Evolutionary conservation across 1,140 invertebrate species (phyloP), one percentile per base, ranked within the genome.

Genomic region (Galleria mellonella): DNA sequence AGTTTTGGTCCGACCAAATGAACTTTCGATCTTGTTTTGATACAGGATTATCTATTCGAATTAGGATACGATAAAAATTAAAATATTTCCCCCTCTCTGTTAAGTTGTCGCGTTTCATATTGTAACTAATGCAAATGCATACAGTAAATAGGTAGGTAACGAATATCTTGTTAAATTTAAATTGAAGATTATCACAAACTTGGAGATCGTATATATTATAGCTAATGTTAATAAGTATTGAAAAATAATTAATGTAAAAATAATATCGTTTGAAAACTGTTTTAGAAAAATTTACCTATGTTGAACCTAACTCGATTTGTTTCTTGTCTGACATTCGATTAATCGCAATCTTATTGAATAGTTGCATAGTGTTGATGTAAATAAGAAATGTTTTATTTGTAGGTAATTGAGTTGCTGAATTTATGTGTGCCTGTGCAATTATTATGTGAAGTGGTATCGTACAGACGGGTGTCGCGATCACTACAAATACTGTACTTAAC

Each of bases 251-350:
- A 73, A 74, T 76, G 66, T 81, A 78, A 71, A 76, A 58, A 68
- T 62, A 60, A 68, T 76, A 79, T 75, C 59, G 67, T 78, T 81
- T 74, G 58, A 77, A n/a, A 72, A 72, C 62, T 72, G 74, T 84
- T 83, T 84, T 84, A 84, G 81, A 84, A 81, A 83, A 84, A 83
- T 84, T 79, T 84, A 84, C 78, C 78, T 84, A 74, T 68, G 81
- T 84, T 84, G 62, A 74, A 72, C 57, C 65, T 71, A 62, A 71
- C 67, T 72, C 62, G 54, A 68, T 83, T 83, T 72, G 47, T 75
- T 82, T 79, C 66, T 58, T 52, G 47, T 69, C 55, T 64, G 55
- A 71, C 73, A 68, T 73, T 65, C 53, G 63, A 64, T 75, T 68
- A 55, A 63, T 76, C 62, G 61, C 63, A 69, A 66, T 67, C 47